Evolutionary conservation across 2,888 invertebrate genomes (phyloP), one percentile per base, ranked within the genome.

Genomic region (Cheilosia urbana): DNA sequence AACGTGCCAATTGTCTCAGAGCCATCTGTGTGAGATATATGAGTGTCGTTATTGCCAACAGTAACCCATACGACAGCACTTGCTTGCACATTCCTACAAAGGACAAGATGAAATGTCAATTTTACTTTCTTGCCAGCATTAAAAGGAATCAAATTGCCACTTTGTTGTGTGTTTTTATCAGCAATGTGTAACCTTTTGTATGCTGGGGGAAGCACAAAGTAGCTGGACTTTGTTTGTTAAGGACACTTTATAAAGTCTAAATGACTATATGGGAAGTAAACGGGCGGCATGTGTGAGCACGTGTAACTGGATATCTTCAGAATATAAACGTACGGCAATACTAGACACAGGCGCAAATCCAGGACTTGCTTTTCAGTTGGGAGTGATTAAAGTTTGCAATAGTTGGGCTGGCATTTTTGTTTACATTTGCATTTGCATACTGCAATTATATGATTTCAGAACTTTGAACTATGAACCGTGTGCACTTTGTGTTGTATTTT

Each of bases 1-100:
- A 76, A 84, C 76, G 72, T 79, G 66, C 69, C 78, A 84, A 84
- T 84, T 87, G 76, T 76, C 87, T 81, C 68, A 77, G 71, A 76
- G 37, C 57, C 60, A 68, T 80, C 53, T 19, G 65, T 77, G 62
- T 53, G 45, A 80, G 80, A 71, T 79, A 69, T 80, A 76, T 76
- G 69, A 80, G 58, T 49, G 53, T 45, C 68, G 69, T 66, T 85
- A 81, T 81, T 81, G 79, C 63, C 62, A 63, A 51, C 75, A 69
- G 47, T 73, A 75, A 65, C 58, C 68, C 57, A 65, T n/a, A 79
- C 53, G 53, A 51, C 60, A 24, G 51, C 19, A 45, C 19, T 73
- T 24, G 24, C 40, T 45, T 37, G 30, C 34, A 15, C 53, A 68
- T 51, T 55, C 42, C 58, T 17, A 69, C 66, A 79, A 79, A 79